Evolutionary conservation across 2,797 vertebrate species (phyloP).

Genomic region (Danio kyathit): DNA sequence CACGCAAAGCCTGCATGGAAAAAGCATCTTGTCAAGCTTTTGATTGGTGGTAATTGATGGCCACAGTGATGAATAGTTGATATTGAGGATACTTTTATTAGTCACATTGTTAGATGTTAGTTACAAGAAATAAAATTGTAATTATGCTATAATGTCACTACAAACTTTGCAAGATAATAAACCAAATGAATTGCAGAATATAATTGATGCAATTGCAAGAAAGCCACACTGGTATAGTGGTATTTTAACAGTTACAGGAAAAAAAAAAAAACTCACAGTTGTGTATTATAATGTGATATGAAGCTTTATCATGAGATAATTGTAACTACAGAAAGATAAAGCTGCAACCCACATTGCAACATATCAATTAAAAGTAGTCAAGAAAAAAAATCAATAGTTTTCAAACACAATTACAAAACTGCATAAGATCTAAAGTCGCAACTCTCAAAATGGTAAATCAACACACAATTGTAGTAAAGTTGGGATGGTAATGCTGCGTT

Average conservation of each 20-base stretch:
- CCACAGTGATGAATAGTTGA: background rate
- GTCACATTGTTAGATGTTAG: background rate
- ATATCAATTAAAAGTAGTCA: too few species aligned
- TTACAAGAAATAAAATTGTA: background rate
- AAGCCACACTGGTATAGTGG: background rate
- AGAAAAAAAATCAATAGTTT: background rate
- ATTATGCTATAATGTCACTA: background rate
- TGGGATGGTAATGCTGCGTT: too few species aligned
- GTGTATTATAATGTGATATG: too few species aligned
- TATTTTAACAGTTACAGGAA: background rate
- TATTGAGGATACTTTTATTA: background rate
- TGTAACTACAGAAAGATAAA: background rate
- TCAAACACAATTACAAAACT: background rate
- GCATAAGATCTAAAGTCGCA: background rate
- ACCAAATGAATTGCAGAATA: too few species aligned
- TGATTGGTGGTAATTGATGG: background rate
- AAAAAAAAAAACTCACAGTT: background rate
- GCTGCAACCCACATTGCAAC: background rate
- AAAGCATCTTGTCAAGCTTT: background rate
- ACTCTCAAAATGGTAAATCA: too few species aligned
- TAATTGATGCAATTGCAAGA: too few species aligned
- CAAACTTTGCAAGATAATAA: too few species aligned
- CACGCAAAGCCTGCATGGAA: background rate
- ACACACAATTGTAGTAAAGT: too few species aligned
- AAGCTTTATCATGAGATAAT: background rate